Evolutionary conservation across 2,797 vertebrate species (phyloP), one percentile per base, ranked within the genome.

Genomic region (Triplophysa bombifrons): DNA sequence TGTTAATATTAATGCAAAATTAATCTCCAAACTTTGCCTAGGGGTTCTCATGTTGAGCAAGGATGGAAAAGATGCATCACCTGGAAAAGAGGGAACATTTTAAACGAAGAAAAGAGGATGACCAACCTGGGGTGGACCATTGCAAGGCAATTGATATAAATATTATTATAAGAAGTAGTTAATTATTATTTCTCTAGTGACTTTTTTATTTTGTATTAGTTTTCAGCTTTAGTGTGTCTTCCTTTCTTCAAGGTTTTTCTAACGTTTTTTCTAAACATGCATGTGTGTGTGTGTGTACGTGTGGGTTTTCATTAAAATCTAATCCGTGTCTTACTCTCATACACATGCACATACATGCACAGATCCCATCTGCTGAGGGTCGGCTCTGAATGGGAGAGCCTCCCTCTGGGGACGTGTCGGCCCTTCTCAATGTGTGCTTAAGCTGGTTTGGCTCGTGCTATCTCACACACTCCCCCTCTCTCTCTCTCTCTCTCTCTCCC

Each of bases 281-380:
- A n/a, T n/a, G 22, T 74, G 63, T 17, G 74, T n/a, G 30, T 12
- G 46, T 11, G 74, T 12, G 75, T 55, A 70, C 74, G 76, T 51
- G 76, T 74, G 86, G 88, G 89, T 86, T 83, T 93, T 93, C 91
- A 94, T 94, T 93, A 93, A 71, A 93, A 91, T 89, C 89, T 87
- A 89, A 85, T 78, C 88, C 85, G 85, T 85, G 88, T 84, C 63
- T 60, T 71, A 68, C 72, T 74, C 53, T 48, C 66, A 63, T 64
- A 68, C 56, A 68, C 71, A 69, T 41, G 27, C 74, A 82, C 65
- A 78, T 71, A 82, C 80, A 63, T 46, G 13, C 74, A 65, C 61
- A 84, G 74, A 78, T 66, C 93, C 93, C 93, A 94, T 94, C 93
- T 94, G 93, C 89, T 90, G 65, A 44, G 74, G 82, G 80, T 74